Percentiles rank a stretch among this genome's conserved stretches.
phyloP scores from a whole-genome alignment of 2,113 vertebrate species.

The Upupa epops region DNA sequence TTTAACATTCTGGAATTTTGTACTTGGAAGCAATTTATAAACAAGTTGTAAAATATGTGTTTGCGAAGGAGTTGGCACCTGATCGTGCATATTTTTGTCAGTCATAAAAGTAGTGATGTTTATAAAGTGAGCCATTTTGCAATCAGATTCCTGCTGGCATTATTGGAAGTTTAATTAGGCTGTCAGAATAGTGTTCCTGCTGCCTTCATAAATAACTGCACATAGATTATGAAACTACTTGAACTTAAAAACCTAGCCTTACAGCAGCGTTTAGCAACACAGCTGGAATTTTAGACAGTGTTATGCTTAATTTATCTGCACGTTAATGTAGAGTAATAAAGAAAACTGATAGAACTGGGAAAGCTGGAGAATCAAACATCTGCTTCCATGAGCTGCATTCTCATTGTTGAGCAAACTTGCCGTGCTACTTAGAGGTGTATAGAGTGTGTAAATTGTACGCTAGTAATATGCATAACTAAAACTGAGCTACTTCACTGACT shows the following conservation, averaged over 20 bases:
- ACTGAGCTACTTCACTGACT: neutral
- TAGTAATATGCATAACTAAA: slow-evolving; percentile 24
- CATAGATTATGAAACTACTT: slow-evolving; percentile 46
- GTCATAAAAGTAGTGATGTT: slow-evolving; percentile 47
- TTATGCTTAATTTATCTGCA: slow-evolving; percentile 49
- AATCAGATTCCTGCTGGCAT: slow-evolving; percentile 54
- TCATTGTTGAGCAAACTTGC: neutral
- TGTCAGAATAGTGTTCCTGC: slow-evolving; percentile 40
- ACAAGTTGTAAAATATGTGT: neutral
- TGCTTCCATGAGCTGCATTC: slow-evolving; percentile 26
- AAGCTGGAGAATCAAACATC: slow-evolving; percentile 36
- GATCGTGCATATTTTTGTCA: slow-evolving; percentile 26
- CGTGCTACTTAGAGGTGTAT: neutral
- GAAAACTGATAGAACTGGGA: neutral
- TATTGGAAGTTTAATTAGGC: slow-evolving; percentile 59
- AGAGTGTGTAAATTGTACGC: slow-evolving; percentile 36
- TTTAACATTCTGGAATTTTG: neutral
- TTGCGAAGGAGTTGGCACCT: slow-evolving; percentile 49
- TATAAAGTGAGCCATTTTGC: slow-evolving; percentile 58
- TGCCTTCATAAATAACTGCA: slow-evolving; percentile 50
- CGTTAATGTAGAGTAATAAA: slow-evolving; percentile 37
- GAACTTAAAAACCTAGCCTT: slow-evolving; percentile 53
- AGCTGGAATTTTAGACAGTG: slow-evolving; percentile 39
- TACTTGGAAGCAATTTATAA: neutral
- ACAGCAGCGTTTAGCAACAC: slow-evolving; percentile 44